Evolutionary conservation across 53 echinoderm and acorn worm genomes (phyloP), one percentile per base, ranked within the genome.

Genomic region (Arbacia lixula): DNA sequence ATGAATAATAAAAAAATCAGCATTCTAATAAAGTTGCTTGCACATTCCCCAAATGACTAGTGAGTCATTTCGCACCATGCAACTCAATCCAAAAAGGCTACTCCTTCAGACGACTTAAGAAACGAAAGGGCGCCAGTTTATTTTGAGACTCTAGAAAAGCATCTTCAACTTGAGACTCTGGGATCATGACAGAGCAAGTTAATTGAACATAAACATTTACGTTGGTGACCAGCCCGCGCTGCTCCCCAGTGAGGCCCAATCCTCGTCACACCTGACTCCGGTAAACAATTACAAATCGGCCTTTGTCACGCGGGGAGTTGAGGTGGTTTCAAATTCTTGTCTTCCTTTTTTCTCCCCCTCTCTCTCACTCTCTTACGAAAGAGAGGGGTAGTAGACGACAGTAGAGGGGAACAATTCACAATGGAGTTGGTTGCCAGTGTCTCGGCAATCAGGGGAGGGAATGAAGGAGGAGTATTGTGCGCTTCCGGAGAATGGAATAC

Each of bases 151-250:
- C 34, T 26, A 66, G 20, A 66, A 36, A 37, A 36, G 66, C 66
- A 37, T 66, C 38, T 38, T 66, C 66, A 17, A 66, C 10, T 66
- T 66, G n/a, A n/a, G n/a, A n/a, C 40, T 53, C 52, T 20, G 31
- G 54, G 75, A 54, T 71, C 75, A 75, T 75, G 75, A 75, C 75
- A 34, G 75, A 53, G 79, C 79, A 78, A 36, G 79, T 78, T 60
- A 78, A 78, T 78, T 28, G 79, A 78, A 78, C 58, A 78, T 78
- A 78, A 78, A 78, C 79, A 78, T 78, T 78, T 78, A 60, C 41
- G 79, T 78, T 78, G 58, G 79, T 37, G 54, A 78, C 58, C 79
- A 38, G 60, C 12, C 38, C 54, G 33, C 33, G 55, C 75, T 75
- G 39, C 46, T 71, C 42, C 71, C 71, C 6, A 11, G 53, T 34